Evolutionary conservation across 2,113 vertebrate species (phyloP).

Genomic region (Anseranas semipalmata): DNA sequence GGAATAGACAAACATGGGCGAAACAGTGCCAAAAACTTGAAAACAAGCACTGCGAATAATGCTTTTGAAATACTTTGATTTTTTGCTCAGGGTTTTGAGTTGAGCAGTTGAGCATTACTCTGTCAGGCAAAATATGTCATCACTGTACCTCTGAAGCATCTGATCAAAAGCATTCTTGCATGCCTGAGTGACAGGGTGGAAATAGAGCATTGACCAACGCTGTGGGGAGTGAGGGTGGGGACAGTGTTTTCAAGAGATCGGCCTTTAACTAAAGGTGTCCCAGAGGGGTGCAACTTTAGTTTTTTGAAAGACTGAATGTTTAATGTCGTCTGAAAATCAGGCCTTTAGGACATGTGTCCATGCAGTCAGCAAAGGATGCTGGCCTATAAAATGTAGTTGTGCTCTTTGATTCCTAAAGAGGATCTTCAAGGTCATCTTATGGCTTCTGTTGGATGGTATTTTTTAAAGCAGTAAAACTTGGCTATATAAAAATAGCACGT

Average conservation of each 20-base stretch:
- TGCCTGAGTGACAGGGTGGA: neutral
- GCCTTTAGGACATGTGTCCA: neutral
- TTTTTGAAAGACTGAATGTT: neutral
- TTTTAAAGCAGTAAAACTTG: neutral
- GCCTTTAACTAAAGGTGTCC: neutral
- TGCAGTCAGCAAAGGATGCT: neutral
- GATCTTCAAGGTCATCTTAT: neutral
- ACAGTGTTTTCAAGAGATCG: neutral
- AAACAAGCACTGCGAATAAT: neutral
- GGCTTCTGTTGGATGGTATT: neutral
- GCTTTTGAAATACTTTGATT: neutral
- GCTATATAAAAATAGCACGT: neutral
- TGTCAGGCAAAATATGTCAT: neutral
- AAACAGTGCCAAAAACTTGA: neutral
- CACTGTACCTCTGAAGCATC: neutral
- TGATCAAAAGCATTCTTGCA: slow-evolving; percentile 10
- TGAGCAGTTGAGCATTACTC: neutral
- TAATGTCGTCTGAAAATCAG: neutral
- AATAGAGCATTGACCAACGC: neutral
- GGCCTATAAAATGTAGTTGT: neutral
- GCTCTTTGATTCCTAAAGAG: neutral
- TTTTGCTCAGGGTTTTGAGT: neutral
- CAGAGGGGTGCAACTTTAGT: neutral
- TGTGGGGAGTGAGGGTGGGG: neutral
- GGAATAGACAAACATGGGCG: neutral